Percentiles rank a stretch among this genome's conserved stretches.
Conservation (phyloP, 1,140 invertebrate species). For the Heliconius nattereri region DNA sequence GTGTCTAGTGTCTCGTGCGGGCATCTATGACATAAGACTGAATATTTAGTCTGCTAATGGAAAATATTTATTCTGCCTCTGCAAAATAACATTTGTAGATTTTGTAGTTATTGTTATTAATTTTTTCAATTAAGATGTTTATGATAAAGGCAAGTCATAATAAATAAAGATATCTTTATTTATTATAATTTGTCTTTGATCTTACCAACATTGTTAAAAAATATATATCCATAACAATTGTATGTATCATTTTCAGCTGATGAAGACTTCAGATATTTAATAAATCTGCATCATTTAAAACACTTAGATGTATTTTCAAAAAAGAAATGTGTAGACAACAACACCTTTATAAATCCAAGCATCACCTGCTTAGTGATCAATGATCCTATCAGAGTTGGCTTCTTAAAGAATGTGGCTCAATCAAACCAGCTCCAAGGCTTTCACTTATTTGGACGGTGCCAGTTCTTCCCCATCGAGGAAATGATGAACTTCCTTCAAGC, state of each 20-base stretch:
- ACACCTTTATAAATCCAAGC: background rate
- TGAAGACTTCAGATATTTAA: slow-evolving; percentile 27
- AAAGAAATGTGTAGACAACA: slow-evolving; percentile 13
- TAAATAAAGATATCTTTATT: too few species aligned
- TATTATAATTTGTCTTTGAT: background rate
- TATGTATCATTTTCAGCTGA: slow-evolving; percentile 25
- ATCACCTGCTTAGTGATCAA: slow-evolving; percentile 45
- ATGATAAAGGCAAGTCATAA: too few species aligned
- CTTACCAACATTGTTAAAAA: background rate
- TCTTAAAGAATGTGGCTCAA: slow-evolving; percentile 23
- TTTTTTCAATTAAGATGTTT: too few species aligned
- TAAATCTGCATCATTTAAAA: slow-evolving; percentile 32
- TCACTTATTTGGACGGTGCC: slow-evolving; percentile 50
- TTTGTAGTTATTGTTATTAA: too few species aligned
- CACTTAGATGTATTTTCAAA: slow-evolving; percentile 50
- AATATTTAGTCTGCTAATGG: too few species aligned
- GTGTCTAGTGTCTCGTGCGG: background rate
- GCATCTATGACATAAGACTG: too few species aligned
- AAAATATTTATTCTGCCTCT: too few species aligned
- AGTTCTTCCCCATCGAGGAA: slow-evolving; percentile 29
- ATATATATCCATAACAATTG: background rate
- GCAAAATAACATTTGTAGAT: too few species aligned
- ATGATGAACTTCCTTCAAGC: slow-evolving; percentile 33
- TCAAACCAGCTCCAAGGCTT: slow-evolving; percentile 20
- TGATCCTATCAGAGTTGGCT: slow-evolving; percentile 30